Evolutionary conservation across 1,140 invertebrate species (phyloP).

Genomic region (Conus ventricosus): DNA sequence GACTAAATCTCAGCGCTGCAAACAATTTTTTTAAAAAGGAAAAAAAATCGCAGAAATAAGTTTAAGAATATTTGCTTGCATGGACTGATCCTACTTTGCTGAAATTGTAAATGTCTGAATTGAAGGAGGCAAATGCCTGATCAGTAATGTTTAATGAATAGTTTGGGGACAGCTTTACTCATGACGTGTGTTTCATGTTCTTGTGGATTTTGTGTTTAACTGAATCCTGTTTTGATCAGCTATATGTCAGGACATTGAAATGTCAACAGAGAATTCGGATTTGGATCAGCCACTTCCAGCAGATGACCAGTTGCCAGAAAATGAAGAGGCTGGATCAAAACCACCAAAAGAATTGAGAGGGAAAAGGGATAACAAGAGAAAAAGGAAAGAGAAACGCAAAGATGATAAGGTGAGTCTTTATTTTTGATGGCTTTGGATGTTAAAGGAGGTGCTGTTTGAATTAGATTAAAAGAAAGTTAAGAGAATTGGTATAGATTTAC

Average conservation of each 20-base stretch:
- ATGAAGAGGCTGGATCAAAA: background rate
- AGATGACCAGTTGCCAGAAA: background rate
- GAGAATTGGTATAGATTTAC: too few relatives aligned
- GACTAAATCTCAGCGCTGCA: too few relatives aligned
- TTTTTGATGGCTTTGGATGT: background rate
- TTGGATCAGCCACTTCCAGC: background rate
- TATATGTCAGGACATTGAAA: background rate
- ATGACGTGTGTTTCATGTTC: too few relatives aligned
- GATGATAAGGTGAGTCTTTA: conserved; percentile 4
- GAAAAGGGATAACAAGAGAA: conserved; percentile 9
- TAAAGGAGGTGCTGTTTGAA: too few relatives aligned
- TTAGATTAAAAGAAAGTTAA: too few relatives aligned
- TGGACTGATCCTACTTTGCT: background rate
- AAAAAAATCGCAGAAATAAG: too few relatives aligned
- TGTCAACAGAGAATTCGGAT: background rate
- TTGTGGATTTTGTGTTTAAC: too few relatives aligned
- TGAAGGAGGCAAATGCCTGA: too few relatives aligned
- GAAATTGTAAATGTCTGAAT: background rate
- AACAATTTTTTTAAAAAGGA: too few relatives aligned
- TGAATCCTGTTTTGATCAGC: background rate
- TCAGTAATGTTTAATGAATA: too few relatives aligned
- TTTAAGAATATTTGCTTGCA: background rate
- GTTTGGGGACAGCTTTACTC: too few relatives aligned
- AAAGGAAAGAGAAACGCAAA: conserved; percentile 19
- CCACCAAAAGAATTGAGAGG: background rate